Conservation (phyloP, 2,888 invertebrate genomes). For the Dione vanillae region DNA sequence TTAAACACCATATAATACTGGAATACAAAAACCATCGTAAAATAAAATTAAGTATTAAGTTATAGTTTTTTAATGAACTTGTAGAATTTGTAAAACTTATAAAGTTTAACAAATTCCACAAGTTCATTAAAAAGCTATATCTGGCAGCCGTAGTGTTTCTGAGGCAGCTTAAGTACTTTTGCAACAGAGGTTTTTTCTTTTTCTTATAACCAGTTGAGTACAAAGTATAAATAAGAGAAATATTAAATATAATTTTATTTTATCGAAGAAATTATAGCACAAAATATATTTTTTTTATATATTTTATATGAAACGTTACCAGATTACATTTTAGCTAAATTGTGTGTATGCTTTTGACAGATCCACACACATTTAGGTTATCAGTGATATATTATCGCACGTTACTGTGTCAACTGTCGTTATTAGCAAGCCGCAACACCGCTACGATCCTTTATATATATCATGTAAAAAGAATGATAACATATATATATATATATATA, state of each 20-base stretch:
- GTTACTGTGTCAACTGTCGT: not conserved
- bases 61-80: too few relatives aligned
- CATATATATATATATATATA: too few relatives aligned
- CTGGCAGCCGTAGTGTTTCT: not conserved
- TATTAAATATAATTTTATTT: too few relatives aligned
- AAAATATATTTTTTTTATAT: too few relatives aligned
- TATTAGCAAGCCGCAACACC: not conserved
- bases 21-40: not conserved
- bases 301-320: too few relatives aligned
- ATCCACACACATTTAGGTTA: not conserved
- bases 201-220: not conserved
- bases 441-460: not conserved
- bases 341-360: not conserved
- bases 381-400: not conserved
- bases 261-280: too few relatives aligned
- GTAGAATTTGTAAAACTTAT: too few relatives aligned
- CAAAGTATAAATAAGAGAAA: too few relatives aligned
- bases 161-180: not conserved
- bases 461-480: too few relatives aligned
- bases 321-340: not conserved
- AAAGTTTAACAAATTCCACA: too few relatives aligned
- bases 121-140: slow-evolving; percentile 2
- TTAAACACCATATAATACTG: too few relatives aligned
- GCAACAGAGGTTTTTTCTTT: not conserved
- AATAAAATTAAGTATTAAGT: not conserved